These are phyloP conservation scores for Philopotamus ludificatus DNA, from an alignment of 1,140 invertebrate genomes.

Conservation along the genomic window DNA sequence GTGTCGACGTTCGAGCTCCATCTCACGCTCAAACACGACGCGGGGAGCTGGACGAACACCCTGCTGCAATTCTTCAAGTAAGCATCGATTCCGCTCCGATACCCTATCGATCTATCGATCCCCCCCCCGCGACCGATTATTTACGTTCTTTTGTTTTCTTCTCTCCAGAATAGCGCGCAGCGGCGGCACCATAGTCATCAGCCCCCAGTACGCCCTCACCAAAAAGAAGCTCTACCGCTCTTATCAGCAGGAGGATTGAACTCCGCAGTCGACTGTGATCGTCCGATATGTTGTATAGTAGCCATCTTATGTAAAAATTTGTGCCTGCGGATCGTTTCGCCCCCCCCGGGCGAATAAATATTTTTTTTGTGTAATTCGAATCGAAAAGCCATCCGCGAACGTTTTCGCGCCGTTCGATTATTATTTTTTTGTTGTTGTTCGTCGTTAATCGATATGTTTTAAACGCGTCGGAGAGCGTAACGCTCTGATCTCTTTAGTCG, in stretches of 20 bases:
- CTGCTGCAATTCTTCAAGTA: constrained; percentile 84
- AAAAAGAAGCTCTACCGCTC: constrained; percentile 86
- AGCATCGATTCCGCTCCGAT: constrained; percentile 49
- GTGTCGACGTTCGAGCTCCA: constrained; percentile 85
- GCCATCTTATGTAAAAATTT: neutral
- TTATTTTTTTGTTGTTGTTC: no score
- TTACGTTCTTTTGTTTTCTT: constrained; percentile 12
- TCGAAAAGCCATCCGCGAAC: neutral
- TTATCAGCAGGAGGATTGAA: constrained; percentile 59
- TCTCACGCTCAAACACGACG: constrained; percentile 72
- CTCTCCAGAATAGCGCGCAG: constrained; percentile 70
- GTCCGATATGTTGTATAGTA: neutral
- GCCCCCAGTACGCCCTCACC: constrained; percentile 76
- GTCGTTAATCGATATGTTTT: no score
- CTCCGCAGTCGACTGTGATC: constrained; percentile 15
- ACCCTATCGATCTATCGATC: neutral
- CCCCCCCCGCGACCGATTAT: neutral
- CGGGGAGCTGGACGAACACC: constrained; percentile 77
- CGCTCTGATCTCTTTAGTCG: no score
- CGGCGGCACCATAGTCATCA: constrained; percentile 81
- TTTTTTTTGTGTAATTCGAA: neutral
- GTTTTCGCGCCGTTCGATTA: neutral
- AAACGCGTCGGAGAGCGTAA: no score
- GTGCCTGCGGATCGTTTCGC: constrained; percentile 3
- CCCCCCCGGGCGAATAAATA: neutral